Evolutionary conservation across 2,888 invertebrate genomes (phyloP).

Genomic region (Drymonia ruficornis): DNA sequence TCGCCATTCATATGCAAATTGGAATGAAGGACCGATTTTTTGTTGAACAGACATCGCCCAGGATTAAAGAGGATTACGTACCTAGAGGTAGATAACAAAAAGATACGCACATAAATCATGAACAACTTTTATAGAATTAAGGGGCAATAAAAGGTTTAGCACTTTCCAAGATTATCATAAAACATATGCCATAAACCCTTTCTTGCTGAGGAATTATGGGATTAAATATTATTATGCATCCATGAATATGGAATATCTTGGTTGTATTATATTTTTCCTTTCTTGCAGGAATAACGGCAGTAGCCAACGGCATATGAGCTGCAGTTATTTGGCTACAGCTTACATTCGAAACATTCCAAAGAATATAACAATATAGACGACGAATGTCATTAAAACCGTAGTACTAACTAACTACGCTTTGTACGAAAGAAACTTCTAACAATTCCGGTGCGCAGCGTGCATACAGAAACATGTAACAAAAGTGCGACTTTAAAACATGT

Average conservation of each 20-base stretch:
- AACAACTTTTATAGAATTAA: constrained; percentile 52
- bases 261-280: too few species aligned
- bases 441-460: not conserved
- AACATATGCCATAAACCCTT: constrained; percentile 50
- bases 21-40: constrained; percentile 62
- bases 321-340: too few species aligned
- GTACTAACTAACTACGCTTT: too few species aligned
- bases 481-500: constrained; percentile 24
- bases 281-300: too few species aligned
- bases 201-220: constrained; percentile 24
- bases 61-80: constrained; percentile 54
- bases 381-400: too few species aligned
- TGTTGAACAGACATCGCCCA: constrained; percentile 58
- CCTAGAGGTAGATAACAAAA: constrained; percentile 54
- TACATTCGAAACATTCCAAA: too few species aligned
- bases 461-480: not conserved
- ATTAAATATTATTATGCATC: constrained; percentile 7
- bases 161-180: constrained; percentile 55
- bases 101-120: constrained; percentile 53
- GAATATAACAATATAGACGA: too few species aligned
- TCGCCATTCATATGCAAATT: constrained; percentile 68
- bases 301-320: too few species aligned
- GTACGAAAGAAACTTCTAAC: too few species aligned
- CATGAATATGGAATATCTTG: not conserved
- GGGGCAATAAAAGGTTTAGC: constrained; percentile 50